Evolutionary conservation across 2,888 invertebrate species (phyloP).

Genomic region (Ariolimax columbianus): DNA sequence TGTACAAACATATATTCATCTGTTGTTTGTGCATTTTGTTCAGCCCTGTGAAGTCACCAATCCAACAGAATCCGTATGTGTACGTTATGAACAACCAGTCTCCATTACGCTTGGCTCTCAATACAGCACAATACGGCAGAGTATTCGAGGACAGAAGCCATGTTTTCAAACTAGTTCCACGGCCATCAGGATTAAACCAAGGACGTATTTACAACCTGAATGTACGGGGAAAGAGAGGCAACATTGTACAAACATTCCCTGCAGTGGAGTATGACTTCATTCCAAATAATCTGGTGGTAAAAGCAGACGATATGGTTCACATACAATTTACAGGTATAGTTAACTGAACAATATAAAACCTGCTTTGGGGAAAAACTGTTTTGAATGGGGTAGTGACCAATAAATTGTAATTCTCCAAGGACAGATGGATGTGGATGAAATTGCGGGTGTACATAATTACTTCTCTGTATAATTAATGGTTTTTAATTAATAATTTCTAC

Average conservation of each 20-base stretch:
- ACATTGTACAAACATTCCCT: slow-evolving; percentile 79
- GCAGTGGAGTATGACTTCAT: slow-evolving; percentile 78
- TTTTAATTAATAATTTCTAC: no score
- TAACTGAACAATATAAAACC: no score
- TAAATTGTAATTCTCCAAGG: no score
- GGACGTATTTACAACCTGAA: slow-evolving; percentile 71
- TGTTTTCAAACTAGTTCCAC: slow-evolving; percentile 69
- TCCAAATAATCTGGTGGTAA: slow-evolving; percentile 72
- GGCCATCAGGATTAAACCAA: slow-evolving; percentile 62
- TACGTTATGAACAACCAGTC: slow-evolving; percentile 70
- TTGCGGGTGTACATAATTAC: no score
- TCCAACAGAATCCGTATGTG: slow-evolving; percentile 74
- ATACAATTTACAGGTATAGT: slow-evolving; percentile 74
- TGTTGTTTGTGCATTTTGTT: neutral
- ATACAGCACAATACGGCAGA: slow-evolving; percentile 77
- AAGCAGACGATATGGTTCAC: slow-evolving; percentile 72
- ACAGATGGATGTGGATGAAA: no score
- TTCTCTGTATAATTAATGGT: no score
- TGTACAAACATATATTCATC: neutral
- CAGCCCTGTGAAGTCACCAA: slow-evolving; percentile 65
- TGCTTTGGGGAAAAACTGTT: no score
- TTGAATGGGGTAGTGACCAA: no score
- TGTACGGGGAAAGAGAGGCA: slow-evolving; percentile 78
- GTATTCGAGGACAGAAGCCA: slow-evolving; percentile 77
- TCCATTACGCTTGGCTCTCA: slow-evolving; percentile 75